Percentiles rank a stretch among this genome's conserved stretches.
These are phyloP conservation scores for Oasisia sp. DNA, from an alignment of 2,888 invertebrate genomes.

Conservation along the genomic window DNA sequence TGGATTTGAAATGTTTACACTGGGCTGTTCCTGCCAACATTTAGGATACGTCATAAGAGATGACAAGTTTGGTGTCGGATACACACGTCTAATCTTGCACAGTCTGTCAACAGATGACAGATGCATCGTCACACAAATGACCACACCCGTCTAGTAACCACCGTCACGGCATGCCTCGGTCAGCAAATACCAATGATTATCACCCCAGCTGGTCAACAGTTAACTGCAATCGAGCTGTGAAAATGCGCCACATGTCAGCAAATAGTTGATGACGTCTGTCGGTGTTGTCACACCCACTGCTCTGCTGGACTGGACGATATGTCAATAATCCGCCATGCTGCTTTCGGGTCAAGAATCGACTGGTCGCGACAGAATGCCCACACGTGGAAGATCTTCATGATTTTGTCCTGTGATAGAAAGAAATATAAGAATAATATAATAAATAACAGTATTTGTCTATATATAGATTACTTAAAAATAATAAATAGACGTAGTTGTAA, in stretches of 20 bases:
- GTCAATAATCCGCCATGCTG: slow-evolving; percentile 96
- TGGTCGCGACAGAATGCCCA: slow-evolving; percentile 98
- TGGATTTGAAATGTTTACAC: too few species aligned
- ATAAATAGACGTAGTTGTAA: too few species aligned
- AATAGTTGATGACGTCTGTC: background rate
- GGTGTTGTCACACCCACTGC: slow-evolving; percentile 50
- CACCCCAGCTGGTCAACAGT: background rate
- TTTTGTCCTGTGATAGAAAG: slow-evolving; percentile 77
- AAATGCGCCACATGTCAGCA: background rate
- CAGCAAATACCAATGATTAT: background rate
- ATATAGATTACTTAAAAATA: too few species aligned
- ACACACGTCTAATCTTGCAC: background rate
- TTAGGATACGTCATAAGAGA: background rate
- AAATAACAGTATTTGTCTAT: too few species aligned
- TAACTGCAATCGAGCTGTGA: background rate
- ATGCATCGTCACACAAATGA: background rate
- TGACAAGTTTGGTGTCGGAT: background rate
- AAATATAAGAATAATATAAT: slow-evolving; percentile 25
- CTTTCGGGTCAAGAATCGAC: slow-evolving; percentile 89
- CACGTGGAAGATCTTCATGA: slow-evolving; percentile 93
- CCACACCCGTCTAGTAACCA: background rate
- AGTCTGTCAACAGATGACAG: background rate
- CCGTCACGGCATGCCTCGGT: background rate
- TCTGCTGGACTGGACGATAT: slow-evolving; percentile 57
- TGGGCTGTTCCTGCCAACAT: too few species aligned